Percentiles rank a stretch among this genome's conserved stretches.
These are phyloP conservation scores for Bettongia penicillata DNA, from an alignment of 2,113 vertebrate genomes.

Conservation along the genomic window DNA sequence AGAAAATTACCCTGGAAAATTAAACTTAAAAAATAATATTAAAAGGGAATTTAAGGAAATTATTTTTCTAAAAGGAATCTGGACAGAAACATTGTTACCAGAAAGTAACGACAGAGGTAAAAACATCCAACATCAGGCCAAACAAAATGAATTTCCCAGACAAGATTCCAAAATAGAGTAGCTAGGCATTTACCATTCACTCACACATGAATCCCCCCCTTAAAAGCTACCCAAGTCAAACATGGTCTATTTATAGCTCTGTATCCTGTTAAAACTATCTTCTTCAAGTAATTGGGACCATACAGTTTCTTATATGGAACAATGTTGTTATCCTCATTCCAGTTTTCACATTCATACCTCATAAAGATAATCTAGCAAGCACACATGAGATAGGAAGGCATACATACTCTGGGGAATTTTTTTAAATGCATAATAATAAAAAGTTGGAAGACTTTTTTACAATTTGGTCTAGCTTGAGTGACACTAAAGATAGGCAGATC, in stretches of 20 bases:
- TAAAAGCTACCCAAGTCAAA: not conserved
- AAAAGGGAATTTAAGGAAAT: not conserved
- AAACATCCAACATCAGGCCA: not conserved
- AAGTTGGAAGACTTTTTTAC: not conserved
- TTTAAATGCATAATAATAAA: not conserved
- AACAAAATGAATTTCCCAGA: not conserved
- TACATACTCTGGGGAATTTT: not conserved
- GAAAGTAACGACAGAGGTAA: not conserved
- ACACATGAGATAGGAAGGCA: not conserved
- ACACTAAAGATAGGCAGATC: not conserved
- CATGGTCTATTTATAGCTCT: not conserved
- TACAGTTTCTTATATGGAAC: not conserved
- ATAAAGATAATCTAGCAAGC: not conserved
- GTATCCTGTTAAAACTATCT: not conserved
- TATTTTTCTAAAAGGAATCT: not conserved
- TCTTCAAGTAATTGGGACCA: not conserved
- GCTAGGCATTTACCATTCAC: not conserved
- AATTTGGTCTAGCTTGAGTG: not conserved
- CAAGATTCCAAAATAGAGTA: not conserved
- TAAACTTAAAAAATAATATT: not conserved
- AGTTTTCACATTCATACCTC: not conserved
- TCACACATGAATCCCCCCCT: not conserved
- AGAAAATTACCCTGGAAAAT: not conserved
- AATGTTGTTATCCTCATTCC: not conserved
- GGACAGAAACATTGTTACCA: not conserved